A percentile compares a stretch with the other conserved stretches of the same genome.
These are phyloP conservation scores for Drosophila teissieri DNA, from an alignment of 1,140 invertebrate species.

Conservation along the genomic window DNA sequence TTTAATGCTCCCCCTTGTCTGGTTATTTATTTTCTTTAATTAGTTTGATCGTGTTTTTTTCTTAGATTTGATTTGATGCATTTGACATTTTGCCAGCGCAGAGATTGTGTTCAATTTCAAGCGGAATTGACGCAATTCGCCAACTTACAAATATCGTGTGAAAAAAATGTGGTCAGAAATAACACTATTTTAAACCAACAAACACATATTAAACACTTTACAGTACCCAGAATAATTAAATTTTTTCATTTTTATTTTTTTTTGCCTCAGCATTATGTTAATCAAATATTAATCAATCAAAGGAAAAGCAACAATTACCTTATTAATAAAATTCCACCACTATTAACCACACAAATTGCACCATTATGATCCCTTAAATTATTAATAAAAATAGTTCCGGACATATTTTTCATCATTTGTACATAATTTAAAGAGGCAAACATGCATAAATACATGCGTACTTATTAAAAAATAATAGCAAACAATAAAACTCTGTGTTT, in stretches of 20 bases:
- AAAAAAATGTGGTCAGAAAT: constrained; percentile 25
- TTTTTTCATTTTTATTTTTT: not conserved
- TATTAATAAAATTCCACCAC: constrained; percentile 34
- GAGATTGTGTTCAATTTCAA: constrained; percentile 27
- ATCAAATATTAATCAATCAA: constrained; percentile 70
- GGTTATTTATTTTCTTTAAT: constrained; percentile 62
- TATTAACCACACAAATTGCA: constrained; percentile 33
- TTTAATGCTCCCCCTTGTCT: constrained; percentile 17
- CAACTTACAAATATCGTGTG: constrained; percentile 6
- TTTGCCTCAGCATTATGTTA: constrained; percentile 36
- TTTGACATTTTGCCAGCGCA: constrained; percentile 65
- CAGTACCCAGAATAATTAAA: constrained; percentile 2
- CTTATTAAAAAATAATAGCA: not conserved
- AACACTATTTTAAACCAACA: constrained; percentile 11
- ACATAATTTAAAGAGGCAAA: constrained; percentile 20
- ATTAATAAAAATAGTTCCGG: constrained; percentile 27
- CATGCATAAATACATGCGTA: not conserved
- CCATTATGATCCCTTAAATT: constrained; percentile 52
- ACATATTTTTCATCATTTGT: constrained; percentile 38
- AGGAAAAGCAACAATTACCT: constrained; percentile 15
- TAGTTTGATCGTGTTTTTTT: constrained; percentile 51
- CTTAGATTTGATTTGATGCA: constrained; percentile 50
- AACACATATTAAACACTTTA: not conserved
- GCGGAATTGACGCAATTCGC: constrained; percentile 30
- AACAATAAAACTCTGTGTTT: not conserved